A percentile compares a stretch with the other conserved stretches of the same genome.
phyloP scores from a whole-genome alignment of 2,113 vertebrate species.

The Pachypanchax playfairii region DNA sequence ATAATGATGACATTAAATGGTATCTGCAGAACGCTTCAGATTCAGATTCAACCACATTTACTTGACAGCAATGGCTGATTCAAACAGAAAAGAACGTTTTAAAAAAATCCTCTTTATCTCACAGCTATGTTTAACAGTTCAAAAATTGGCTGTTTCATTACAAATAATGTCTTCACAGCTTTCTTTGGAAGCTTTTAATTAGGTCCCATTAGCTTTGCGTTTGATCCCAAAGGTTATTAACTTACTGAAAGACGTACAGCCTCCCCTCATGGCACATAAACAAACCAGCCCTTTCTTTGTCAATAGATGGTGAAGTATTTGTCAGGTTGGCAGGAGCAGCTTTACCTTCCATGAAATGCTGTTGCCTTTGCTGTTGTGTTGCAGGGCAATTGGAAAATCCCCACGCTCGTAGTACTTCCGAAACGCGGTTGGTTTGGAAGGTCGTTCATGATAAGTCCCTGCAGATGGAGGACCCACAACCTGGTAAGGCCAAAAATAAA shows the following conservation, averaged over 20 bases:
- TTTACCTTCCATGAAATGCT: conserved; percentile 95
- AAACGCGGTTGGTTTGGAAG: conserved; percentile 86
- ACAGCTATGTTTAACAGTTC: neutral
- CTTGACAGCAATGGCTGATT: conserved; percentile 14
- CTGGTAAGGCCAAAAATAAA: conserved; percentile 70
- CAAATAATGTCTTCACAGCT: neutral
- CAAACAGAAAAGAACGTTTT: neutral
- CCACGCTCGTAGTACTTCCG: conserved; percentile 92
- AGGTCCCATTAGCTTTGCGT: conserved; percentile 9
- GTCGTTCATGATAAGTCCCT: conserved; percentile 87
- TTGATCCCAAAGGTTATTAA: conserved; percentile 8
- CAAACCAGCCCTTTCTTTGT: neutral
- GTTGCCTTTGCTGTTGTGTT: conserved; percentile 85
- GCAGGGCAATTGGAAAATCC: conserved; percentile 89
- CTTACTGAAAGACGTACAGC: conserved; percentile 1
- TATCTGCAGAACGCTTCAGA: conserved; percentile 27
- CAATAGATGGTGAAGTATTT: neutral
- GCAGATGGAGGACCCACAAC: conserved; percentile 88
- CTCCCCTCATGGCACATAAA: neutral
- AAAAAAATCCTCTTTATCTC: neutral
- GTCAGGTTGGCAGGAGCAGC: neutral
- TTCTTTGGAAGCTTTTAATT: conserved; percentile 23
- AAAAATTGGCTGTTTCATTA: neutral
- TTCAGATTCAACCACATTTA: conserved; percentile 20
- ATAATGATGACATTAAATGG: conserved; percentile 45